Conservation (phyloP, 2,888 invertebrate genomes). For the Lepidocyrtinus sp. region DNA sequence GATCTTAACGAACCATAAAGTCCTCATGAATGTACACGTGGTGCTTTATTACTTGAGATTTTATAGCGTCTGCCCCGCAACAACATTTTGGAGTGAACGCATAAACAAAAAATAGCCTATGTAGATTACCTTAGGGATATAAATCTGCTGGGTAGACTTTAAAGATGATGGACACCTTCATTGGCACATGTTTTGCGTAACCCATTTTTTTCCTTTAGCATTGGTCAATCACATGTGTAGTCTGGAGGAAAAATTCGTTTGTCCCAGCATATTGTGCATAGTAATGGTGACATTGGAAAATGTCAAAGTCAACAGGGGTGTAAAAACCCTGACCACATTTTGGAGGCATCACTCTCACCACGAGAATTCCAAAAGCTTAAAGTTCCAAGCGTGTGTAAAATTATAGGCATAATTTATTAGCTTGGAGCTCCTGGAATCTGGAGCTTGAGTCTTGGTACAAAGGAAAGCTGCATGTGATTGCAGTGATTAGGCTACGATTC, state of each 20-base stretch:
- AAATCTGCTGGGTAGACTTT: background rate
- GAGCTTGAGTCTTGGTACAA: background rate
- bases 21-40: too few relatives aligned
- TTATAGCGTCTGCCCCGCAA: too few relatives aligned
- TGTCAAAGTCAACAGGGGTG: constrained; percentile 49
- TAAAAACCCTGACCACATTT: constrained; percentile 52
- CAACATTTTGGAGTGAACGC: too few relatives aligned
- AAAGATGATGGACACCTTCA: constrained; percentile 12
- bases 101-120: background rate
- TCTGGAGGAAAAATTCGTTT: background rate
- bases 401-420: background rate
- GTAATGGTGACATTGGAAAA: constrained; percentile 47
- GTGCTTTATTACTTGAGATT: background rate
- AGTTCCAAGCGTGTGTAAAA: background rate
- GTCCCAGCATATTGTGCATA: background rate
- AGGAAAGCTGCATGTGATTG: constrained; percentile 12
- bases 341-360: background rate
- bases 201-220: constrained; percentile 5
- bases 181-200: constrained; percentile 3
- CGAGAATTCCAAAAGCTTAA: background rate
- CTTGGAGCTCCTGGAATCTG: too few relatives aligned
- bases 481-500: background rate
- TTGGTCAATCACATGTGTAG: background rate
- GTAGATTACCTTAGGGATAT: background rate
- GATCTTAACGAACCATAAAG: too few relatives aligned